Evolutionary conservation across 2,797 vertebrate genomes (phyloP), one percentile per base, ranked within the genome.

Genomic region (Girardinus metallicus): DNA sequence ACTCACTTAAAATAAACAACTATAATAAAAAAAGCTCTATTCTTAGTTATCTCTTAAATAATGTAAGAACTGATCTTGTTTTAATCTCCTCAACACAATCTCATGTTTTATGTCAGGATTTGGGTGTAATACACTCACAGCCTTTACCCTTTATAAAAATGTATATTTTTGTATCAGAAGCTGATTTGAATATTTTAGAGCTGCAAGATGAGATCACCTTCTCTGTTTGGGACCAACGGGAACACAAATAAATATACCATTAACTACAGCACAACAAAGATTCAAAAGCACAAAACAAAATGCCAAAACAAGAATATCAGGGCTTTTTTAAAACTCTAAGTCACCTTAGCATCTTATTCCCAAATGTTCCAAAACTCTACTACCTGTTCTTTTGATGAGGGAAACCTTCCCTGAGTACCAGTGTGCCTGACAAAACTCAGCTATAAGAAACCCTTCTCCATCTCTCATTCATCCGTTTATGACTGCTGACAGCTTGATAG

Each of bases 401-500:
- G 5, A 46, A 44, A 29, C 8, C 21, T 3, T n/a, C 4, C 11
- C 39, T 26, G 11, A 44, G 16, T 70, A 43, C 23, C 21, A 79
- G 57, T 66, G 39, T 26, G 34, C 43, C 79, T 74, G 57, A 79
- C 60, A 71, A 55, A 77, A 55, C 49, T 76, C 57, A 53, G 74
- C 44, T 64, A 53, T 1, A 44, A n/a, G 46, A 84, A 82, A 73
- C 80, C 51, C 41, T 21, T 13, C 1, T 43, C 29, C 41, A 31
- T 74, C 74, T 81, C 70, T 80, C 71, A 49, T 41, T 80, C 62
- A 18, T 76, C 43, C 0, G 26, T 55, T 49, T 34, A 75, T 53
- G 74, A 81, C 44, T 73, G 73, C 74, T 80, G 79, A 77, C 76
- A 76, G 79, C 46, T 31, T 16, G n/a, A 74, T 77, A 80, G 53